Percentiles rank a stretch among this genome's conserved stretches.
Conservation (phyloP, 2,888 invertebrate genomes). For the Muscina levida region DNA sequence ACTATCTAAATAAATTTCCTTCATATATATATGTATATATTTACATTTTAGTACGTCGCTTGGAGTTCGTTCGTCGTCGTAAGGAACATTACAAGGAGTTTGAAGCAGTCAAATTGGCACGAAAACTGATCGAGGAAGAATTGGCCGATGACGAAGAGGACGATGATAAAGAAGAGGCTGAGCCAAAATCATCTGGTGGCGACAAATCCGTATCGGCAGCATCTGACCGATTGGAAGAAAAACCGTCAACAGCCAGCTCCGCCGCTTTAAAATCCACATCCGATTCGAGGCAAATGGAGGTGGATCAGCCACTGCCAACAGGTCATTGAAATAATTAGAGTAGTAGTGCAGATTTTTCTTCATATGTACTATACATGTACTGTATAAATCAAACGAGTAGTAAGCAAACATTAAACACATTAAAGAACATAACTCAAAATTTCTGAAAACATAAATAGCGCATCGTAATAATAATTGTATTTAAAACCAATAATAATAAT, state of each 20-base stretch:
- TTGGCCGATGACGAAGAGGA: constrained; percentile 90
- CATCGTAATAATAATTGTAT: constrained; percentile 57
- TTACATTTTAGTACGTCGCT: constrained; percentile 83
- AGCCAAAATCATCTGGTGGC: constrained; percentile 37
- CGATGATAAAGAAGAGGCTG: constrained; percentile 67
- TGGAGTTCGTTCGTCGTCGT: constrained; percentile 94
- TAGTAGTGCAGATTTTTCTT: constrained; percentile 27
- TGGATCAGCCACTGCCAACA: constrained; percentile 50
- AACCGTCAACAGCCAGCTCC: constrained; percentile 38
- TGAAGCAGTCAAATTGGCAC: constrained; percentile 94
- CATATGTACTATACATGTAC: constrained; percentile 68
- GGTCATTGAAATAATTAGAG: constrained; percentile 37
- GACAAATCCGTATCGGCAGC: constrained; percentile 43
- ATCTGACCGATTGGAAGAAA: constrained; percentile 20
- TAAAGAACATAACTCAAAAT: constrained; percentile 50
- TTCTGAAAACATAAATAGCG: constrained; percentile 30
- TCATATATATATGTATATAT: too few species aligned
- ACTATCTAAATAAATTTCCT: too few species aligned
- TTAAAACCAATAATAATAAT: constrained; percentile 17
- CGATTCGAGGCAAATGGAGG: constrained; percentile 57
- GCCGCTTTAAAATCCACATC: constrained; percentile 49
- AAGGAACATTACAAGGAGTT: constrained; percentile 99
- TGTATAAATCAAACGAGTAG: constrained; percentile 61
- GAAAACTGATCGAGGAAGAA: constrained; percentile 94
- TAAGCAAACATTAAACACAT: constrained; percentile 19